phyloP scores from a whole-genome alignment of 2,113 vertebrate species.

The Psilopogon haemacephalus region DNA sequence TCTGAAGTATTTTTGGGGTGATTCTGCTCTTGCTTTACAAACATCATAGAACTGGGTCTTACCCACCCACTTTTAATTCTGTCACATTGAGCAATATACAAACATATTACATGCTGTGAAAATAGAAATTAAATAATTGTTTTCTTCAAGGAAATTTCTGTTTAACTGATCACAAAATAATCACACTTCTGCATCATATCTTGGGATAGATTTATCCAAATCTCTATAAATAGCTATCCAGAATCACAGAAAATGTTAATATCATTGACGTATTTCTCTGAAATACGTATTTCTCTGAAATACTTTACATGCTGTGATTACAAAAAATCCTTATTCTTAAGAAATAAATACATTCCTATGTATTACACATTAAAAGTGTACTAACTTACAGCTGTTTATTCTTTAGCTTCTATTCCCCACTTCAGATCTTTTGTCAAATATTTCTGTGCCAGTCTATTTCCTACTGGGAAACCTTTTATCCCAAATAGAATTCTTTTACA shows the following conservation, averaged over 20 bases:
- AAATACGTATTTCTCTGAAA: not conserved
- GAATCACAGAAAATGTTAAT: not conserved
- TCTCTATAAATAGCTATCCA: not conserved
- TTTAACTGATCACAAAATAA: not conserved
- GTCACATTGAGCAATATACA: not conserved
- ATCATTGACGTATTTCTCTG: not conserved
- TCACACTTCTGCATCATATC: not conserved
- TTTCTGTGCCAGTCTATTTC: not conserved
- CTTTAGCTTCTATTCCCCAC: not conserved
- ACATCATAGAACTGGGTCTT: not conserved
- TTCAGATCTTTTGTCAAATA: not conserved
- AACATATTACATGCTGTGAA: not conserved
- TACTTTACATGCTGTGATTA: not conserved
- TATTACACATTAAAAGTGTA: not conserved
- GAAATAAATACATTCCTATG: not conserved
- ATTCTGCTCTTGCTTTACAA: not conserved
- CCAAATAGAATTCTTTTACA: not conserved
- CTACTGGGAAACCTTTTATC: not conserved
- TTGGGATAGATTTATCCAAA: not conserved
- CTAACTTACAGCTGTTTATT: not conserved
- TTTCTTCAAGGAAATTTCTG: not conserved
- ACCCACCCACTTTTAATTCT: not conserved
- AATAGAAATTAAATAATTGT: not conserved
- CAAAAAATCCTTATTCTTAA: not conserved
- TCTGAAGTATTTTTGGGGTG: not conserved